Percentiles rank a stretch among this genome's conserved stretches.
Evolutionary conservation across 2,797 vertebrate genomes (phyloP).

Genomic region (Cirrhinus mrigala): DNA sequence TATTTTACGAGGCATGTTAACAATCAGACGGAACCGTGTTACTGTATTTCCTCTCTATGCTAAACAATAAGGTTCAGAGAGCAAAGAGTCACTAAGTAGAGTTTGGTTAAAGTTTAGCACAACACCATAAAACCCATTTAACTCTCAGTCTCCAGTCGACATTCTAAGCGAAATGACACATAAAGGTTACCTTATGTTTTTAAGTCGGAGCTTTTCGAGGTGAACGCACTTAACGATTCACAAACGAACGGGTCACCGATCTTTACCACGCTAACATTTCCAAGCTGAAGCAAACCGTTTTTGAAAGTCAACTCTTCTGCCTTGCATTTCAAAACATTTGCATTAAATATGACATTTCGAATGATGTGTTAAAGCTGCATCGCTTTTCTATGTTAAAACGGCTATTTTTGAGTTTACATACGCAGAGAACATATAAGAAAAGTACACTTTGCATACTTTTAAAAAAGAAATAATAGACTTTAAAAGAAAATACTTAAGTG

Average conservation of each 20-base stretch:
- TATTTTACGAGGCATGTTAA: constrained; percentile 58
- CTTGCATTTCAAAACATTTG: background rate
- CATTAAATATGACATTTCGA: constrained; percentile 18
- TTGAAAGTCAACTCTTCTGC: background rate
- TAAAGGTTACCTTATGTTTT: constrained; percentile 1
- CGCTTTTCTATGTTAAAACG: background rate
- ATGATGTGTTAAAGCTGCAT: background rate
- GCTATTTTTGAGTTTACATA: background rate
- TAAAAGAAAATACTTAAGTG: background rate
- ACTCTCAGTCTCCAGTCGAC: background rate
- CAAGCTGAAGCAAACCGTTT: constrained; percentile 4
- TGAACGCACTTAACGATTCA: background rate
- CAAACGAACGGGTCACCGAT: background rate
- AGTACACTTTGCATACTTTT: background rate
- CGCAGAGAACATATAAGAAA: background rate
- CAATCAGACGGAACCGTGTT: constrained; percentile 51
- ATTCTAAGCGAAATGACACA: background rate
- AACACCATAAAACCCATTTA: constrained; percentile 1
- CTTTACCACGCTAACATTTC: constrained; percentile 22
- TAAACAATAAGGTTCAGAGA: constrained; percentile 19
- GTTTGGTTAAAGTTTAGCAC: constrained; percentile 18
- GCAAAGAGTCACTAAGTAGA: background rate
- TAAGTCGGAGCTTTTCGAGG: background rate
- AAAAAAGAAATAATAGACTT: background rate
- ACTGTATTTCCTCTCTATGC: constrained; percentile 31